A percentile compares a stretch with the other conserved stretches of the same genome.
Evolutionary conservation across 1,140 invertebrate genomes (phyloP).

Genomic region (Hirudo medicinalis): DNA sequence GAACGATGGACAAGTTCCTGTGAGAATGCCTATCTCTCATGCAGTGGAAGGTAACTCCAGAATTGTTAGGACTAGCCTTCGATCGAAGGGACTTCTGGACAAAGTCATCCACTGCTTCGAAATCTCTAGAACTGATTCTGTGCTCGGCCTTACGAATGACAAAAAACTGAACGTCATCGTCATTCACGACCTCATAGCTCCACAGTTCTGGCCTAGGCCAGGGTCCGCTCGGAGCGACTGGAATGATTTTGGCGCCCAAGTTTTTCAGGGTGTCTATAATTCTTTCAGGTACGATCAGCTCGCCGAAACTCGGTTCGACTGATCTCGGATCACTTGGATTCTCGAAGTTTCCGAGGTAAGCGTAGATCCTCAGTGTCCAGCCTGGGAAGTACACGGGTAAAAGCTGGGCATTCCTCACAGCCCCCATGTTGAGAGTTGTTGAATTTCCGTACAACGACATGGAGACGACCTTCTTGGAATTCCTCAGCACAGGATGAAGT

Average conservation of each 20-base stretch:
- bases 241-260: slow-evolving; percentile 6
- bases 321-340: neutral
- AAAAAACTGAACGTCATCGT: slow-evolving; percentile 32
- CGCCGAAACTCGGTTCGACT: neutral
- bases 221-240: neutral
- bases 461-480: slow-evolving; percentile 19
- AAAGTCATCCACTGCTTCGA: slow-evolving; percentile 31
- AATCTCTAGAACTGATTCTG: slow-evolving; percentile 27
- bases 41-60: slow-evolving; percentile 29
- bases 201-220: slow-evolving; percentile 21
- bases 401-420: slow-evolving; percentile 22
- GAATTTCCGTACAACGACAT: slow-evolving; percentile 21
- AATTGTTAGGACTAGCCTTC: neutral
- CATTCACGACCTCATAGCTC: slow-evolving; percentile 32
- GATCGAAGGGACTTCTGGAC: neutral
- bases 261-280: neutral
- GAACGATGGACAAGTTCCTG: neutral
- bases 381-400: slow-evolving; percentile 21
- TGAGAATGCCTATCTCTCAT: slow-evolving; percentile 32
- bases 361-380: slow-evolving; percentile 21
- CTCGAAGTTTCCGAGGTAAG: neutral
- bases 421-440: slow-evolving; percentile 14
- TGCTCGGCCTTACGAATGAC: slow-evolving; percentile 32
- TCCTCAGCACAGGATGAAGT: neutral
- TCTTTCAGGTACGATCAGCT: slow-evolving; percentile 13